A percentile compares a stretch with the other conserved stretches of the same genome.
Evolutionary conservation across 2,797 vertebrate species (phyloP).

Genomic region (Thalassophryne amazonica): DNA sequence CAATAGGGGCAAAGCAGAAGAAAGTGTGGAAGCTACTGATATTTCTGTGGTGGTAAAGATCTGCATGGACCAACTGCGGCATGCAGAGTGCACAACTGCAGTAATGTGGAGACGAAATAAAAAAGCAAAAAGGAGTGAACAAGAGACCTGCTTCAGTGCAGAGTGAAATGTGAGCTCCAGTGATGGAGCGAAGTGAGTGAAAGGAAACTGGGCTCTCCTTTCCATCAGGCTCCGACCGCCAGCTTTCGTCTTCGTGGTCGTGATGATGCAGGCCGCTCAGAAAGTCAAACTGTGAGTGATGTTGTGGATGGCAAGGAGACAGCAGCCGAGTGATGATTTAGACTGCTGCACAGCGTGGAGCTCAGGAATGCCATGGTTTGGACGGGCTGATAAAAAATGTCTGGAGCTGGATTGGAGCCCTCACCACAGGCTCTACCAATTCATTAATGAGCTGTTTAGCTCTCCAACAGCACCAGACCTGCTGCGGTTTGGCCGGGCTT

Average conservation of each 20-base stretch:
- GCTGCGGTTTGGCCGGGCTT: conserved; percentile 58
- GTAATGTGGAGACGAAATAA: no score
- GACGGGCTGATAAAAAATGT: conserved; percentile 56
- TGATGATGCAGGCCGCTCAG: conserved; percentile 57
- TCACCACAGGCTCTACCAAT: conserved; percentile 69
- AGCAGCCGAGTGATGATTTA: conserved; percentile 54
- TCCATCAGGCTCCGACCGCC: conserved; percentile 44
- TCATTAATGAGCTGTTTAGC: conserved; percentile 68
- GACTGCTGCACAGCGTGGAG: conserved; percentile 31
- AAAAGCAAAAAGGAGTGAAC: no score
- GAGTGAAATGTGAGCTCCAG: conserved; percentile 45
- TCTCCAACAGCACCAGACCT: conserved; percentile 64
- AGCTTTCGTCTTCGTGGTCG: conserved; percentile 37
- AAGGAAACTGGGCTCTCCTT: conserved; percentile 54
- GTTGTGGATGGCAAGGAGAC: conserved; percentile 66
- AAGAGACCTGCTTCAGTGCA: conserved; percentile 49
- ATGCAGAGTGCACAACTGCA: no score
- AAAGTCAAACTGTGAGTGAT: conserved; percentile 57
- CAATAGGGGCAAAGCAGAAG: no score
- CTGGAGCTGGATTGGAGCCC: conserved; percentile 44
- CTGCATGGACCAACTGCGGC: no score
- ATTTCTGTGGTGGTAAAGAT: no score
- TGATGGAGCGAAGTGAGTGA: conserved; percentile 32
- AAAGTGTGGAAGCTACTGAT: no score
- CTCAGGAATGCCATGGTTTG: conserved; percentile 54